Evolutionary conservation across 1,140 invertebrate species (phyloP).

Genomic region (Solen grandis): DNA sequence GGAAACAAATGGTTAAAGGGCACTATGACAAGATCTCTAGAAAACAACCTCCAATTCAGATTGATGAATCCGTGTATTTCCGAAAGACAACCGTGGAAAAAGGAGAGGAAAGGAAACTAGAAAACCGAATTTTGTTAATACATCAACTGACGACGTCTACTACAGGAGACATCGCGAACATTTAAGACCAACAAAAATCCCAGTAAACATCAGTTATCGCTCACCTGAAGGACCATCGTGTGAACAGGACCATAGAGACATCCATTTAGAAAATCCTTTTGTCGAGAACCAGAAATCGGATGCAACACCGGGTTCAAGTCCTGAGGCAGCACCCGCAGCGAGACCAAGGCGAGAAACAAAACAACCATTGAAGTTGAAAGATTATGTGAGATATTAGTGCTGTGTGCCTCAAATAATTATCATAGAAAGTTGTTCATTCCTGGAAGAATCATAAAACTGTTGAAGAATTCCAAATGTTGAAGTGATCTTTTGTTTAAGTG

Average conservation of each 20-base stretch:
- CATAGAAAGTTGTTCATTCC: too few species aligned
- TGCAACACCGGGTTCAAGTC: neutral
- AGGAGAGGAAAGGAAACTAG: constrained; percentile 1
- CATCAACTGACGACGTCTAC: neutral
- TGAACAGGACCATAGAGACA: neutral
- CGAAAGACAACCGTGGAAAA: constrained; percentile 25
- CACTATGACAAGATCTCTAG: too few species aligned
- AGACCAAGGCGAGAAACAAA: neutral
- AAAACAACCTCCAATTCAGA: neutral
- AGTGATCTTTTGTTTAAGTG: too few species aligned
- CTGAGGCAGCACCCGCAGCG: neutral
- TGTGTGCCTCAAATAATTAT: too few species aligned
- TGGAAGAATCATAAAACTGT: too few species aligned
- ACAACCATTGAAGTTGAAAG: neutral
- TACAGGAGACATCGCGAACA: constrained; percentile 21
- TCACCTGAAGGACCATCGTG: neutral
- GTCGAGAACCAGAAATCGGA: neutral
- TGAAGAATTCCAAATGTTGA: too few species aligned
- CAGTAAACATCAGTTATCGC: neutral
- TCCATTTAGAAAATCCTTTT: too few species aligned
- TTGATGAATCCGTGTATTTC: constrained; percentile 53
- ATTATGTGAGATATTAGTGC: neutral
- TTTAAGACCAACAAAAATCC: constrained; percentile 16
- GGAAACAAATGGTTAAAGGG: constrained; percentile 24
- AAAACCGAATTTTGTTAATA: constrained; percentile 2